These are phyloP conservation scores for Dicaeum eximium DNA, from an alignment of 2,113 vertebrate species.

Conservation along the genomic window DNA sequence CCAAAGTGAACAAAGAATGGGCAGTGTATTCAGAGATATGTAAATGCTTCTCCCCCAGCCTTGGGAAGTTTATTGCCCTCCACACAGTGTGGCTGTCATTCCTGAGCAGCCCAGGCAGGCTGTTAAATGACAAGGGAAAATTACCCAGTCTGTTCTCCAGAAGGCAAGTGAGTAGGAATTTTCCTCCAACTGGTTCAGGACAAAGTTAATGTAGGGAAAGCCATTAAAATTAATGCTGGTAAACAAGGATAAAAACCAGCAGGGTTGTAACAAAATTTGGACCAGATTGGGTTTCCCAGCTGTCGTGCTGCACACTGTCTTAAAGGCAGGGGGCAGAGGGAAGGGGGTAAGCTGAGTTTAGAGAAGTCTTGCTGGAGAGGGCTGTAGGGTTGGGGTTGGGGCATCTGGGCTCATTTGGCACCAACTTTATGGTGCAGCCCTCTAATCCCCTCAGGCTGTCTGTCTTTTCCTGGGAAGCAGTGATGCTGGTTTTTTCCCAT, in stretches of 20 bases:
- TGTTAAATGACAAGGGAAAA: slow-evolving; percentile 18
- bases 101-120: background rate
- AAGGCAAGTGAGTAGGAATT: slow-evolving; percentile 46
- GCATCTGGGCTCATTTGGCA: background rate
- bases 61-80: slow-evolving; percentile 17
- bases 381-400: background rate
- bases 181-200: slow-evolving; percentile 26
- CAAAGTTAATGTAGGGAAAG: slow-evolving; percentile 46
- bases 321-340: background rate
- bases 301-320: background rate
- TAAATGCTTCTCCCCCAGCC: background rate
- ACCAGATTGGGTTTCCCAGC: slow-evolving; percentile 45
- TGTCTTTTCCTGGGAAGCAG: background rate
- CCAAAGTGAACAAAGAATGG: background rate
- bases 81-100: background rate
- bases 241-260: slow-evolving; percentile 61
- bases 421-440: background rate
- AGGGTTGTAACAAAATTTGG: slow-evolving; percentile 26
- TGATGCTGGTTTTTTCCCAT: background rate
- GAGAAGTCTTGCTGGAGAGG: background rate
- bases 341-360: background rate
- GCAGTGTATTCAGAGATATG: background rate
- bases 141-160: slow-evolving; percentile 49
- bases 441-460: background rate
- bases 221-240: slow-evolving; percentile 62